A percentile compares a stretch with the other conserved stretches of the same genome.
Conservation (phyloP, 2,888 invertebrate species). For the Hyposoter dolosus region DNA sequence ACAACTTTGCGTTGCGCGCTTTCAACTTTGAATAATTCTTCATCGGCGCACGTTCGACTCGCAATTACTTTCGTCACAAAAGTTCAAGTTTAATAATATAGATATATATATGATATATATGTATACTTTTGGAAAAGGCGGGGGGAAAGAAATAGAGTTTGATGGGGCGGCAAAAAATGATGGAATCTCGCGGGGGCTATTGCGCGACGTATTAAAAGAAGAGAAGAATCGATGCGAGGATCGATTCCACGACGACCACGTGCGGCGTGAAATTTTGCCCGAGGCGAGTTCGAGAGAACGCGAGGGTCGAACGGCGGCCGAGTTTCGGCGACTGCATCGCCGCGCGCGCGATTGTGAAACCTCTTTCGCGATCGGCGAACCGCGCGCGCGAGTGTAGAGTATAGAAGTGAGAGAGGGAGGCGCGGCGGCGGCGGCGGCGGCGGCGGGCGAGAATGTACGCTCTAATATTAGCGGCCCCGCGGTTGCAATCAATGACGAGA, state of each 20-base stretch:
- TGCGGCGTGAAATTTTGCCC: not conserved
- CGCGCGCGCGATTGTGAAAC: slow-evolving; percentile 43
- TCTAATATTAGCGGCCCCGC: slow-evolving; percentile 75
- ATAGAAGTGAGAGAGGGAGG: slow-evolving; percentile 33
- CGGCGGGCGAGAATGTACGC: slow-evolving; percentile 48
- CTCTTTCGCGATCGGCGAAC: slow-evolving; percentile 64
- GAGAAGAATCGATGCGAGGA: slow-evolving; percentile 50
- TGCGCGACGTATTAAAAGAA: slow-evolving; percentile 43
- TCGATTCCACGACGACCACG: slow-evolving; percentile 34
- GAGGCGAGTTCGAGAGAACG: not conserved
- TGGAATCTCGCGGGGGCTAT: slow-evolving; percentile 30
- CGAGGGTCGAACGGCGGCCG: slow-evolving; percentile 1
- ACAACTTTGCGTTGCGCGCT: too few relatives aligned
- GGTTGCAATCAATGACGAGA: slow-evolving; percentile 75
- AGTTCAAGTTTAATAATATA: not conserved
- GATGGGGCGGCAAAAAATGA: not conserved
- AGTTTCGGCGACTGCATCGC: slow-evolving; percentile 57
- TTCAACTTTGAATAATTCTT: too few relatives aligned
- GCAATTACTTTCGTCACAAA: not conserved
- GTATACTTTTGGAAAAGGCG: not conserved
- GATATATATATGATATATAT: too few relatives aligned
- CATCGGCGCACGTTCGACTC: not conserved
- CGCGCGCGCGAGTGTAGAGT: not conserved
- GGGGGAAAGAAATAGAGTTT: not conserved
- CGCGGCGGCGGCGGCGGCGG: not conserved